These are phyloP conservation scores for Creontiades dilutus DNA, from an alignment of 2,888 invertebrate genomes.

Conservation along the genomic window DNA sequence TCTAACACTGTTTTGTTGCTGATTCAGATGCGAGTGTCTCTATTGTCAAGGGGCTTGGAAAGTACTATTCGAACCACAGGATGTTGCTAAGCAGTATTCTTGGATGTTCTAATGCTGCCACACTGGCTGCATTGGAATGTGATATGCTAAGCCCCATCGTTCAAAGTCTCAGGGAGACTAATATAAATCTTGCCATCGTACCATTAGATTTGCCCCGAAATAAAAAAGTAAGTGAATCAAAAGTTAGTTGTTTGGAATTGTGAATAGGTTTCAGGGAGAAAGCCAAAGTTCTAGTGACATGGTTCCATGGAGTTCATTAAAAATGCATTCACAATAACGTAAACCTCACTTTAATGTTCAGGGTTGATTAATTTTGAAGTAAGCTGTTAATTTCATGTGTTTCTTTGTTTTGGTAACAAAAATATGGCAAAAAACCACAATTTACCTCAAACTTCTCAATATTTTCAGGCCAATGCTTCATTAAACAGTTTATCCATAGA, in stretches of 20 bases:
- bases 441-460: neutral
- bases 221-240: slow-evolving; percentile 70
- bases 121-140: slow-evolving; percentile 72
- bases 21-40: slow-evolving; percentile 71
- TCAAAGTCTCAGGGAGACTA: slow-evolving; percentile 71
- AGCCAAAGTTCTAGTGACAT: neutral
- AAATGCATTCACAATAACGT: no score
- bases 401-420: no score
- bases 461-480: slow-evolving; percentile 79
- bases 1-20: neutral
- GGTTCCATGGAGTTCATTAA: neutral
- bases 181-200: slow-evolving; percentile 72
- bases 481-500: slow-evolving; percentile 82
- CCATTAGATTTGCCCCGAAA: slow-evolving; percentile 73
- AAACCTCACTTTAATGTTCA: no score
- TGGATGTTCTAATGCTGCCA: slow-evolving; percentile 72
- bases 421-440: neutral
- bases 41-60: slow-evolving; percentile 63
- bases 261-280: neutral
- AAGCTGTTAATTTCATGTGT: no score
- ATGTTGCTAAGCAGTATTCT: slow-evolving; percentile 72
- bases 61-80: slow-evolving; percentile 62
- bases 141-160: slow-evolving; percentile 72
- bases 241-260: neutral
- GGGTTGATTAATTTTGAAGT: no score